Evolutionary conservation across 2,797 vertebrate genomes (phyloP), one percentile per base, ranked within the genome.

Genomic region (Gambusia yucatana): DNA sequence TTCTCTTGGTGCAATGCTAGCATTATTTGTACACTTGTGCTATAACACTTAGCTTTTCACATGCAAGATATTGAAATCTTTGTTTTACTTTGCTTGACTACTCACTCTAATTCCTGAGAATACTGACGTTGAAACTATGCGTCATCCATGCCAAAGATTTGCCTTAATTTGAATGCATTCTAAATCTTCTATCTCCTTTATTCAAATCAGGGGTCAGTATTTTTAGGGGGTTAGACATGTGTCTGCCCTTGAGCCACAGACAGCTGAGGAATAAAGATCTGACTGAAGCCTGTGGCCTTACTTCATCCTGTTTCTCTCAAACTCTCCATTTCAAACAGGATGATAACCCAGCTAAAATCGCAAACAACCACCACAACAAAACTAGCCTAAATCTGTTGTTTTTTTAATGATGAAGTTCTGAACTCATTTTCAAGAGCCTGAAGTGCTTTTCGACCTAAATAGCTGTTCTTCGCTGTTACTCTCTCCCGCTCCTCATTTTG

Each of bases 361-460:
- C 87, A 91, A 90, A 90, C 90, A 90, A 87, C 87, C 80, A 85
- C 77, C 87, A 90, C 85, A 91, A 87, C 81, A 86, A 87, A 87
- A 89, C 75, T 85, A 55, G 88, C 89, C 90, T 84, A 88, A 91
- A 91, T 93, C 83, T 83, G 81, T 88, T 91, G 89, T 93, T 90
- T 94, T 93, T 93, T 93, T 91, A 94, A 94, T 92, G 91, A 92
- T 87, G 79, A 86, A 89, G 88, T 92, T 94, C 80, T 90, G 89
- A 93, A 91, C 91, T 91, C 71, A 61, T 88, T 92, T 88, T 90
- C 67, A 85, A 85, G 90, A 92, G 92, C 94, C 94, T 74, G 79
- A 61, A 94, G 95, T 93, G 91, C 78, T 88, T 91, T 89, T 89
- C 89, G 93, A 95, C 95, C 94, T 91, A 93, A 92, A 95, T 95